Percentiles rank a stretch among this genome's conserved stretches.
phyloP scores from a whole-genome alignment of 2,797 vertebrate species.

The Coregonus sp. region DNA sequence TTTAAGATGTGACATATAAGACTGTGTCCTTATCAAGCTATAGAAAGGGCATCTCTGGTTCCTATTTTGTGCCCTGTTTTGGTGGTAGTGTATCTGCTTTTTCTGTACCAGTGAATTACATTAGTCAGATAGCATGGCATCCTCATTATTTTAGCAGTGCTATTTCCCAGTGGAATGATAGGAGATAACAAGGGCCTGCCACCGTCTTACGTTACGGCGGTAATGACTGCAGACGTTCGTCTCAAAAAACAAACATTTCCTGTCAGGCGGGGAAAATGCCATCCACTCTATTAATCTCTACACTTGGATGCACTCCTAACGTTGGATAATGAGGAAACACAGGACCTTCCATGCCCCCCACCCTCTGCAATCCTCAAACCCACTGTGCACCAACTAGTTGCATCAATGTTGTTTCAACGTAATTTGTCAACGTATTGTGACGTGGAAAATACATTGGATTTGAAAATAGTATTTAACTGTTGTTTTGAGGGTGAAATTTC shows the following conservation, averaged over 20 bases:
- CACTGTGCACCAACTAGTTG: no score
- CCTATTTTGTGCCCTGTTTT: no score
- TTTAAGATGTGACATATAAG: slow-evolving; percentile 6
- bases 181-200: slow-evolving; percentile 29
- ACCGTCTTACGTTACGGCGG: slow-evolving; percentile 10
- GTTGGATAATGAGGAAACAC: slow-evolving; percentile 30
- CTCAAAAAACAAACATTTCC: slow-evolving; percentile 18
- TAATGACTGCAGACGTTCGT: slow-evolving; percentile 28
- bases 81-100: not conserved
- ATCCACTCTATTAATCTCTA: slow-evolving; percentile 30
- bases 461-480: no score
- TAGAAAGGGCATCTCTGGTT: not conserved
- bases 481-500: no score
- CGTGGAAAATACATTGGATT: no score
- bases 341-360: slow-evolving; percentile 8
- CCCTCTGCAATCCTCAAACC: not conserved
- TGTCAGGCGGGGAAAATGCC: slow-evolving; percentile 25
- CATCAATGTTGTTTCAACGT: no score
- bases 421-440: no score
- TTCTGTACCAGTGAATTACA: not conserved
- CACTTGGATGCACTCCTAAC: slow-evolving; percentile 31
- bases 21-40: not conserved
- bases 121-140: not conserved
- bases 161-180: slow-evolving; percentile 20
- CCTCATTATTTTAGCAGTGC: not conserved